Evolutionary conservation across 1,140 invertebrate genomes (phyloP).

Genomic region (Diachasma alloeum): DNA sequence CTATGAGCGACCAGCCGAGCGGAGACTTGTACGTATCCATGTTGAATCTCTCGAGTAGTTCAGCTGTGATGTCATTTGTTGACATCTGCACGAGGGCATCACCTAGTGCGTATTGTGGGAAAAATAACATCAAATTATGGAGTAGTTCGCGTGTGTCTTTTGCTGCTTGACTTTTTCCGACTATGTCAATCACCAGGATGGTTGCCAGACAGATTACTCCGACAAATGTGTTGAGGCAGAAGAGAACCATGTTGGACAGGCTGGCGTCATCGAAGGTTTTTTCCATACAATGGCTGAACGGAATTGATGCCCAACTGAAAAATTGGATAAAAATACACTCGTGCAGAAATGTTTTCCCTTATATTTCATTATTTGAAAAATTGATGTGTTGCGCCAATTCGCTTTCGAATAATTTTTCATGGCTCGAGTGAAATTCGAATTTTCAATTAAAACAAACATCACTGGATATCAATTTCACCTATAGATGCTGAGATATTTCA

Average conservation of each 20-base stretch:
- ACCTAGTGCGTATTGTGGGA: conserved; percentile 72
- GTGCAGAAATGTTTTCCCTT: background rate
- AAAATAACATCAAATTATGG: conserved; percentile 70
- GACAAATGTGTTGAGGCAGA: conserved; percentile 72
- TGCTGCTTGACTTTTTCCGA: conserved; percentile 68
- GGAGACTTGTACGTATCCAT: conserved; percentile 74
- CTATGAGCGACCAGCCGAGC: conserved; percentile 65
- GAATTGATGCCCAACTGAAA: conserved; percentile 65
- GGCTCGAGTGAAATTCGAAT: no score
- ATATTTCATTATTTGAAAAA: background rate
- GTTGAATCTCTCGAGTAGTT: conserved; percentile 69
- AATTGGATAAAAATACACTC: background rate
- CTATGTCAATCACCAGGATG: conserved; percentile 71
- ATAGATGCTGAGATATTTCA: background rate
- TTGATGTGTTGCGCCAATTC: no score
- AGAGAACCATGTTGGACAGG: conserved; percentile 73
- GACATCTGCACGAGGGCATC: conserved; percentile 72
- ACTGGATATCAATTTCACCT: no score
- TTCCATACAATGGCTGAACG: conserved; percentile 68
- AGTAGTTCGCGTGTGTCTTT: conserved; percentile 67
- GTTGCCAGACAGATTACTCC: conserved; percentile 68
- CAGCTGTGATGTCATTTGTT: conserved; percentile 70
- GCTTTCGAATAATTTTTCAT: no score
- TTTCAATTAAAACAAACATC: no score
- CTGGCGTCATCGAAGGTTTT: conserved; percentile 71